Conservation (phyloP, 2,888 invertebrate genomes). For the Ectemnius lituratus region DNA sequence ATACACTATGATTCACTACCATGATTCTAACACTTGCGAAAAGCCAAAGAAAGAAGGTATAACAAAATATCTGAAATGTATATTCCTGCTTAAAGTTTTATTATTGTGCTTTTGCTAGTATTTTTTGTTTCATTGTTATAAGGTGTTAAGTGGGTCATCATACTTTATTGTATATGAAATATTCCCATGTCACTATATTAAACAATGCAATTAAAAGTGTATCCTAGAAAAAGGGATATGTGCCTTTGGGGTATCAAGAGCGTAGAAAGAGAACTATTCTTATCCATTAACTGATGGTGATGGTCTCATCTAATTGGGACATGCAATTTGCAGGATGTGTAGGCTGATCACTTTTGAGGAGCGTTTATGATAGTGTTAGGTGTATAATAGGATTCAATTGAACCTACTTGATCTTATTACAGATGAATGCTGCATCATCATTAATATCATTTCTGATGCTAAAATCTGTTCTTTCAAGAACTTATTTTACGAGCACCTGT, state of each 20-base stretch:
- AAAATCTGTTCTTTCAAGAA: slow-evolving; percentile 25
- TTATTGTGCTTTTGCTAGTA: slow-evolving; percentile 49
- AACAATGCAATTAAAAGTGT: no score
- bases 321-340: slow-evolving; percentile 12
- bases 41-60: slow-evolving; percentile 63
- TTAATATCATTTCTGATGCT: slow-evolving; percentile 26
- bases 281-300: neutral
- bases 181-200: neutral
- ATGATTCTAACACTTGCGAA: slow-evolving; percentile 55
- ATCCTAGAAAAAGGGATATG: neutral
- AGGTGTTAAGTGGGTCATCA: slow-evolving; percentile 31
- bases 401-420: slow-evolving; percentile 55
- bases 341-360: slow-evolving; percentile 18
- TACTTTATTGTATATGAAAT: slow-evolving; percentile 18
- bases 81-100: slow-evolving; percentile 48
- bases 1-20: slow-evolving; percentile 69
- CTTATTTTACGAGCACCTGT: slow-evolving; percentile 23
- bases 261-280: neutral
- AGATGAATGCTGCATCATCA: slow-evolving; percentile 32
- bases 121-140: slow-evolving; percentile 49
- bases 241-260: neutral
- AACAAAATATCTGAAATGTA: slow-evolving; percentile 43
- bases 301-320: slow-evolving; percentile 3
- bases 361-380: slow-evolving; percentile 25
- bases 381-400: slow-evolving; percentile 49